Conservation (phyloP, 2,888 invertebrate genomes). For the Papilio protenor region DNA sequence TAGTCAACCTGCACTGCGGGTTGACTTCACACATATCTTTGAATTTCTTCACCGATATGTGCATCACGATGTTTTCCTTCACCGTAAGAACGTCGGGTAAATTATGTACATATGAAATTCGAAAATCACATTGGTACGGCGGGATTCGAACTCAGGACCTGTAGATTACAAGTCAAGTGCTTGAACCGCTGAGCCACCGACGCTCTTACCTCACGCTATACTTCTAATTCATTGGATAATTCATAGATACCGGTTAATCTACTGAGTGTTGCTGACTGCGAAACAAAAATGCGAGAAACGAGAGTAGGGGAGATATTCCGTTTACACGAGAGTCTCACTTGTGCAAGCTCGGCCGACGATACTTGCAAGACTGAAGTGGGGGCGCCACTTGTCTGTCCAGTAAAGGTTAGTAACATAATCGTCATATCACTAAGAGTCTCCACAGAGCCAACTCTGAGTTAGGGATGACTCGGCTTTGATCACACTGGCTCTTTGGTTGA, state of each 20-base stretch:
- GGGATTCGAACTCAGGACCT: too few species aligned
- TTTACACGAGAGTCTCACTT: conserved; percentile 28
- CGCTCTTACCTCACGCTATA: neutral
- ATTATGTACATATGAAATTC: too few species aligned
- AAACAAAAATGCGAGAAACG: conserved; percentile 1
- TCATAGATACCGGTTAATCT: conserved; percentile 19
- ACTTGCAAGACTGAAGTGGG: conserved; percentile 28
- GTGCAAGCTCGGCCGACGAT: conserved; percentile 1
- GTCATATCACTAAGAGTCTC: neutral
- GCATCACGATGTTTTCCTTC: too few species aligned
- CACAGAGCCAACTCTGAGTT: too few species aligned
- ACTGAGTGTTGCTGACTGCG: conserved; percentile 20
- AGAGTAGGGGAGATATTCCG: conserved; percentile 12
- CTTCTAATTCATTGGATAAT: neutral
- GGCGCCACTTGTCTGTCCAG: conserved; percentile 31
- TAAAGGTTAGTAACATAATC: conserved; percentile 3
- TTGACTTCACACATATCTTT: too few species aligned
- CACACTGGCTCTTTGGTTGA: neutral
- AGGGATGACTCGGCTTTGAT: neutral
- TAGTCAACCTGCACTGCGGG: too few species aligned
- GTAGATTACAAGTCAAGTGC: too few species aligned
- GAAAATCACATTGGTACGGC: too few species aligned
- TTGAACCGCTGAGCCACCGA: too few species aligned
- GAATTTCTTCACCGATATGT: too few species aligned
- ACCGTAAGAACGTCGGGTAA: too few species aligned